A percentile compares a stretch with the other conserved stretches of the same genome.
Conservation (phyloP, 1,140 invertebrate genomes). For the Chironomus striatipennis region DNA sequence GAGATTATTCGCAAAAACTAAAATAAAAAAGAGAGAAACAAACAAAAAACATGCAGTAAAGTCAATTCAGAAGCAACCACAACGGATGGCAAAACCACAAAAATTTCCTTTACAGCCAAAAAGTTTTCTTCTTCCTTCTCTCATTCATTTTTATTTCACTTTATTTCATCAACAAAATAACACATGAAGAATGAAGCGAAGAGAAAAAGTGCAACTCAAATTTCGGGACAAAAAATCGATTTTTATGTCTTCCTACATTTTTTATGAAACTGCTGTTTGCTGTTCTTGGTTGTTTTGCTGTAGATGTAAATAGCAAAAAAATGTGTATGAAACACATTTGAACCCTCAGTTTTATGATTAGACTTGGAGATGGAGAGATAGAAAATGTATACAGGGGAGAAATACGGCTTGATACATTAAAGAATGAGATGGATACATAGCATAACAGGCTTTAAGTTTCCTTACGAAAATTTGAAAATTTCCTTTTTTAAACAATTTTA, state of each 20-base stretch:
- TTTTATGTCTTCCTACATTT: constrained; percentile 23
- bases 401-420: too few species aligned
- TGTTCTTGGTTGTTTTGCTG: constrained; percentile 5
- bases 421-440: too few species aligned
- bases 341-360: constrained; percentile 16
- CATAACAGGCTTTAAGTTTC: too few species aligned
- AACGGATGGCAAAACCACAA: constrained; percentile 12
- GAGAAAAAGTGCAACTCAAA: background rate
- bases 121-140: background rate
- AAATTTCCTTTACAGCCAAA: background rate
- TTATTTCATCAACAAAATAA: background rate
- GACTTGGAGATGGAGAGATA: background rate
- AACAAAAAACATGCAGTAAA: background rate
- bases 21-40: background rate
- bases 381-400: too few species aligned
- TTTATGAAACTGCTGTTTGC: constrained; percentile 22
- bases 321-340: constrained; percentile 4
- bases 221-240: constrained; percentile 22
- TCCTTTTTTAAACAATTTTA: too few species aligned
- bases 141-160: background rate
- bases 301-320: constrained; percentile 20
- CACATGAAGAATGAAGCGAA: background rate
- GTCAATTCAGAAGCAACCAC: background rate
- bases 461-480: too few species aligned
- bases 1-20: background rate